phyloP scores from a whole-genome alignment of 1,140 invertebrate genomes.

The Brachionus sp. region DNA sequence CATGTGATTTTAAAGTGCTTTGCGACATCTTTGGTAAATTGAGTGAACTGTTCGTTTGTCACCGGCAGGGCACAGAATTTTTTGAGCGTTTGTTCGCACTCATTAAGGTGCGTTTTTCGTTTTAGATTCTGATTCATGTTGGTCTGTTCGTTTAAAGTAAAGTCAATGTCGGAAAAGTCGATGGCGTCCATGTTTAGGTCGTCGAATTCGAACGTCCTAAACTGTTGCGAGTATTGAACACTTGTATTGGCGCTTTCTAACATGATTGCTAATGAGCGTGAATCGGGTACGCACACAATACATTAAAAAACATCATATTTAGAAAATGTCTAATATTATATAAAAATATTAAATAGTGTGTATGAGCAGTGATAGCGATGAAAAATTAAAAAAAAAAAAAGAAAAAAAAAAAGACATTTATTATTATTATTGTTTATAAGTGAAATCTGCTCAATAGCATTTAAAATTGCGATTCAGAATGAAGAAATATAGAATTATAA shows the following conservation, averaged over 20 bases:
- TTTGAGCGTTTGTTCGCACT: background rate
- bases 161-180: background rate
- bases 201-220: background rate
- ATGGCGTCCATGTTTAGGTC: background rate
- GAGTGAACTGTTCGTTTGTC: background rate
- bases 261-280: background rate
- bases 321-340: background rate
- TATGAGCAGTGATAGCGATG: background rate
- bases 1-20: background rate
- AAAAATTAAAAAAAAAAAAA: too few species aligned
- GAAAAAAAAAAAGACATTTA: background rate
- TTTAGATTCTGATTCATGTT: background rate
- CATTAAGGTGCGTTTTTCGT: background rate
- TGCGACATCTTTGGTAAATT: background rate
- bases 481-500: background rate
- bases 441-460: background rate
- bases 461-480: background rate
- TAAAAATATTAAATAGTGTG: background rate
- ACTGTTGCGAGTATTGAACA: background rate
- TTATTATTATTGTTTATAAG: background rate
- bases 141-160: background rate
- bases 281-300: background rate
- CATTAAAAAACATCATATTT: background rate
- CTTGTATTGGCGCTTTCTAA: background rate
- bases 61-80: background rate